Base-by-base conservation (phyloP, 2,797 vertebrate genomes). In the Coendou prehensilis region DNA sequence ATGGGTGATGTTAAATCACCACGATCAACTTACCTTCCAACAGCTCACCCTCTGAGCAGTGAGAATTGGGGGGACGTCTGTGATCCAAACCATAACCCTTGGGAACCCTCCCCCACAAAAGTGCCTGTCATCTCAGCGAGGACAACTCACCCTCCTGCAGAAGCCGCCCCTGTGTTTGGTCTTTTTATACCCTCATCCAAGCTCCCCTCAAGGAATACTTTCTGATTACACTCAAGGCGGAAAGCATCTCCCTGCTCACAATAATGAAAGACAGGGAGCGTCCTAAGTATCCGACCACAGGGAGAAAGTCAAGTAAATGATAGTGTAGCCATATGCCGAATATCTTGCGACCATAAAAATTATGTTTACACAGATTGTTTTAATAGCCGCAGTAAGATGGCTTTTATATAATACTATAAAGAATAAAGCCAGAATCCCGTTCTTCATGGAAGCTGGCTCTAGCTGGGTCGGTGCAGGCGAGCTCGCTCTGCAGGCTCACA, bases 321-420 rank as follows among this genome's bases (percentile, higher is more conserved):
- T 11, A 69, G 63, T 4, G 15, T 1, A 4, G 69, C 95, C 96
- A 37, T 64, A 92, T 96, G 84, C 84, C 8, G 5, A 5, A 9
- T 83, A 69, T 59, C 96, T 61, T 79, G 81, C 33, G 3, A 71
- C 84, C 59, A 9, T 94, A 87, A 96, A 95, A 94, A 64, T 84
- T 52, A 91, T 69, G 90, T 97, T 91, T 95, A 84, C 89, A 45
- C 92, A 95, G 95, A 89, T 92, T 87, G 95, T 81, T 94, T 95
- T 92, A 91, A 97, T 78, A 54, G 87, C 69, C 1, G 59, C 30
- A 18, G 54, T 87, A 71, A 91, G 87, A 33, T 28, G 52, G 20
- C 11, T 93, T 97, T 95, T 94, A 89, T 93, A 64, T 22, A 84
- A 89, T 9, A 33, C 96, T 45, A 87, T 91, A 89, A 96, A 97